Evolutionary conservation across 2,113 vertebrate species (phyloP).

Genomic region (Pterocles burchelli): DNA sequence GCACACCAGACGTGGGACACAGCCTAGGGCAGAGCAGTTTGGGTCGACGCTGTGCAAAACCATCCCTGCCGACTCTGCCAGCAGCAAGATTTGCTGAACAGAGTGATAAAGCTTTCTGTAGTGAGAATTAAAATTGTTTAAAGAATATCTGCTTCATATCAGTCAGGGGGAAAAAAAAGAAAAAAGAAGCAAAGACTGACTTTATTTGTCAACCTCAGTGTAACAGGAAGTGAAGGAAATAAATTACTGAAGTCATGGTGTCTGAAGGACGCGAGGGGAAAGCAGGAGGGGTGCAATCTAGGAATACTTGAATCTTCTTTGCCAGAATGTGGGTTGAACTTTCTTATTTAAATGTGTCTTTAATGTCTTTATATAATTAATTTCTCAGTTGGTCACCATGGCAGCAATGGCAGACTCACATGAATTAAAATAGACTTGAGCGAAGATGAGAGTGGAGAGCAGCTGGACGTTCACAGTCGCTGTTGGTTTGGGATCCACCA

Average conservation of each 20-base stretch:
- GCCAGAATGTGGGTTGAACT: background rate
- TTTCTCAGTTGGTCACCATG: slow-evolving; percentile 14
- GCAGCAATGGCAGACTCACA: slow-evolving; percentile 33
- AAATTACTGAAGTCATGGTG: background rate
- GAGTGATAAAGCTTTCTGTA: background rate
- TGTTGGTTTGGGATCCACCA: background rate
- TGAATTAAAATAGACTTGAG: slow-evolving; percentile 22
- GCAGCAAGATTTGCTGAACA: background rate
- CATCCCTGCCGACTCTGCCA: background rate
- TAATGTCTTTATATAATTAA: slow-evolving; percentile 18
- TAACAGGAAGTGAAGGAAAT: background rate
- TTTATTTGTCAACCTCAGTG: background rate
- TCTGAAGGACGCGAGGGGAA: background rate
- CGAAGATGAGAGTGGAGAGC: background rate
- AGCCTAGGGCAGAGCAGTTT: background rate
- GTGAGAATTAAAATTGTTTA: background rate
- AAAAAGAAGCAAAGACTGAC: background rate
- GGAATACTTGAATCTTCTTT: background rate
- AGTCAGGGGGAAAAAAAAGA: background rate
- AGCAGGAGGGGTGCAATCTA: background rate
- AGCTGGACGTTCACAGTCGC: background rate
- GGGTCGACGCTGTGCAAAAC: rapidly evolving
- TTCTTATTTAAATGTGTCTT: background rate
- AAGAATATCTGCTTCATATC: background rate
- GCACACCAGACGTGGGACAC: rapidly evolving